Conservation (phyloP, 1,140 invertebrate species). For the Lasioglossum baleicum region DNA sequence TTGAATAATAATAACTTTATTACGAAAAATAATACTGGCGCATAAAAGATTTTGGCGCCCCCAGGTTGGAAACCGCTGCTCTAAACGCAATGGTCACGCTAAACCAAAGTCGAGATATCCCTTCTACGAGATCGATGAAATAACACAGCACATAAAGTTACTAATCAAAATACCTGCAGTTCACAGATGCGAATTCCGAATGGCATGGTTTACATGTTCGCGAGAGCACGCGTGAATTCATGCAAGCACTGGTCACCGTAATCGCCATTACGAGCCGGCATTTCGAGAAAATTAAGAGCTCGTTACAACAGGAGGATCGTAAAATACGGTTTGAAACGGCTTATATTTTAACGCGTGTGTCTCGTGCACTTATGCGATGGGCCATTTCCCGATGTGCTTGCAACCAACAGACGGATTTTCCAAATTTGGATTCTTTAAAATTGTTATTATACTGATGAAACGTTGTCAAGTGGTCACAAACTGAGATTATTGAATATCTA, state of each 20-base stretch:
- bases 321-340: conserved; percentile 48
- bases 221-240: background rate
- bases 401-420: too few species aligned
- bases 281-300: conserved; percentile 53
- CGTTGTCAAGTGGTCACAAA: too few species aligned
- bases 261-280: conserved; percentile 4
- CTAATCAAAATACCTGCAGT: conserved; percentile 9
- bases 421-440: too few species aligned
- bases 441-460: too few species aligned
- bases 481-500: too few species aligned
- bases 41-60: too few species aligned
- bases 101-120: background rate
- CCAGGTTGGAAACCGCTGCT: too few species aligned
- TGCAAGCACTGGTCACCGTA: background rate
- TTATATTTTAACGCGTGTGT: conserved; percentile 41
- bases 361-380: conserved; percentile 27
- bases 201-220: background rate
- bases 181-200: background rate
- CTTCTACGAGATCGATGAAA: too few species aligned
- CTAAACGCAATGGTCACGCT: background rate
- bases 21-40: too few species aligned
- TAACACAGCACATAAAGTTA: conserved; percentile 12
- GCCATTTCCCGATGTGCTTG: background rate
- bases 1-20: too few species aligned
- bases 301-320: conserved; percentile 42